Percentiles rank a stretch among this genome's conserved stretches.
Conservation (phyloP, 2,113 vertebrate species). For the Perca schrenkii region DNA sequence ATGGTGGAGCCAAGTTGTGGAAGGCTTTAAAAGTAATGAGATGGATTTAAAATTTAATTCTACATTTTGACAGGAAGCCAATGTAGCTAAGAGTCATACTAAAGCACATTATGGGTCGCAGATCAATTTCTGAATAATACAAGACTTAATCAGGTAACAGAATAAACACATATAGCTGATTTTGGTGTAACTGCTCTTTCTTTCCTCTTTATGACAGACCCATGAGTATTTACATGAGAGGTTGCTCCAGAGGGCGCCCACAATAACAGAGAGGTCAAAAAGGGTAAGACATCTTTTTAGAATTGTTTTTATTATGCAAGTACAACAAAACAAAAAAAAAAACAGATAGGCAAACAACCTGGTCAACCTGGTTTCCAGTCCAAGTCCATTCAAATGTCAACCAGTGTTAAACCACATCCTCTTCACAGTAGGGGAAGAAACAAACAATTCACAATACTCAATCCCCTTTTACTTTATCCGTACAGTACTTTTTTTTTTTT, state of each 20-base stretch:
- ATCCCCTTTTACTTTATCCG: no score
- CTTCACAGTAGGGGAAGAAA: no score
- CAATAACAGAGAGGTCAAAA: conserved; percentile 95
- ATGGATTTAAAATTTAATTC: neutral
- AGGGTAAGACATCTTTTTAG: conserved; percentile 88
- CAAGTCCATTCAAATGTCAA: no score
- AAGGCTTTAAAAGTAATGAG: neutral
- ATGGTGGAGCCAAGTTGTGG: neutral
- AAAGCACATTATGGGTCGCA: neutral
- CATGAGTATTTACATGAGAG: conserved; percentile 96
- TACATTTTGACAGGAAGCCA: neutral
- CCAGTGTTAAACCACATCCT: no score
- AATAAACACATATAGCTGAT: neutral
- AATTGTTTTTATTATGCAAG: no score
- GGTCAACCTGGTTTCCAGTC: no score
- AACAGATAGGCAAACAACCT: no score
- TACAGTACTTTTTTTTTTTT: no score
- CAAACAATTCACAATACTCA: no score
- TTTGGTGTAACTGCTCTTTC: conserved; percentile 3
- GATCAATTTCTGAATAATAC: neutral
- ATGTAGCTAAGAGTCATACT: neutral
- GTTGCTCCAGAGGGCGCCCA: conserved; percentile 93
- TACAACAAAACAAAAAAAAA: no score
- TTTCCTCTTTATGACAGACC: conserved; percentile 81
- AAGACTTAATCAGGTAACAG: neutral